phyloP scores from a whole-genome alignment of 2,888 invertebrate genomes.

The Hirtodrosophila trivittata region DNA sequence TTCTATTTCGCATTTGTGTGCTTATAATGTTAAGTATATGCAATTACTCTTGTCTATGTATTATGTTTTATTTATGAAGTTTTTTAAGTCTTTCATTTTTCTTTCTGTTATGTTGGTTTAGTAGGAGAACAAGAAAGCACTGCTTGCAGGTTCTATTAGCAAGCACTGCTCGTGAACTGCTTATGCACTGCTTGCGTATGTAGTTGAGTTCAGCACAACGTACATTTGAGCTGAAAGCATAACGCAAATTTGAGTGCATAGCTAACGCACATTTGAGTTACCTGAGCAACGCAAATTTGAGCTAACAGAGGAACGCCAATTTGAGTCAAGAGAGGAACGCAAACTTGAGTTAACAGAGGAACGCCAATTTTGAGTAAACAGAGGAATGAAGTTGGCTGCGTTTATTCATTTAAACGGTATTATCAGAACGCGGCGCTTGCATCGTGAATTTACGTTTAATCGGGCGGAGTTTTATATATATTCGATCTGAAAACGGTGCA shows the following conservation, averaged over 20 bases:
- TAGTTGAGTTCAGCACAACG: neutral
- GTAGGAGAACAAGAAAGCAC: neutral
- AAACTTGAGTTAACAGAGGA: too few relatives aligned
- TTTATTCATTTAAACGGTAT: neutral
- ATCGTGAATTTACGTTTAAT: too few relatives aligned
- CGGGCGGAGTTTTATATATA: too few relatives aligned
- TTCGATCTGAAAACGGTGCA: too few relatives aligned
- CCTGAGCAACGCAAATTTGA: neutral
- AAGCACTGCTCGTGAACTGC: neutral
- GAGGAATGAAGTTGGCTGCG: slow-evolving; percentile 20
- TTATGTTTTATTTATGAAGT: neutral
- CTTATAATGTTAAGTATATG: neutral
- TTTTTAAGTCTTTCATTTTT: neutral
- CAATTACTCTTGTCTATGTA: neutral
- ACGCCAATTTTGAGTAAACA: neutral
- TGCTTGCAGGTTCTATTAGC: slow-evolving; percentile 19
- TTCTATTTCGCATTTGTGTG: slow-evolving; percentile 8
- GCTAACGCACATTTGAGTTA: slow-evolving; percentile 1
- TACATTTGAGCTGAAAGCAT: neutral
- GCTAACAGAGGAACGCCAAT: neutral
- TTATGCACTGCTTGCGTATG: slow-evolving; percentile 2
- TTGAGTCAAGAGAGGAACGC: too few relatives aligned
- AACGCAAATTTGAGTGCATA: too few relatives aligned
- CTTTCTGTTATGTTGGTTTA: too few relatives aligned
- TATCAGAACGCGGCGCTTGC: too few relatives aligned